These are phyloP conservation scores for Dolomedes plantarius DNA, from an alignment of 2,888 invertebrate genomes.

Conservation along the genomic window DNA sequence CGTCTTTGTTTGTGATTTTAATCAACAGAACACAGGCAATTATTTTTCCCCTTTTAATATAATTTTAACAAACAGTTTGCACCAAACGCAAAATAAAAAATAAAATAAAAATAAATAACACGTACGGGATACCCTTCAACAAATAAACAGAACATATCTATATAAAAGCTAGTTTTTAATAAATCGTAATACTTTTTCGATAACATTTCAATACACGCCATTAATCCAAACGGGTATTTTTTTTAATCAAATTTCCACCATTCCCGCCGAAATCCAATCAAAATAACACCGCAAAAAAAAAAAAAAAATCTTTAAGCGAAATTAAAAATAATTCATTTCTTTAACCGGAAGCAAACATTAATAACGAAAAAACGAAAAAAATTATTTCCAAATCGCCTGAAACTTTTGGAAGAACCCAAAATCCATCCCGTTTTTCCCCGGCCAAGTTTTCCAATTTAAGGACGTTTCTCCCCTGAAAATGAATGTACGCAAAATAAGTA, in stretches of 20 bases:
- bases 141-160: too few relatives aligned
- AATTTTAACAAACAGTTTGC: too few relatives aligned
- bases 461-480: conserved; percentile 32
- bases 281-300: neutral
- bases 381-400: neutral
- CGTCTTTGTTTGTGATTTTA: too few relatives aligned
- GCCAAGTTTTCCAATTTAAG: conserved; percentile 47
- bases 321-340: neutral
- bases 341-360: neutral
- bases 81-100: too few relatives aligned
- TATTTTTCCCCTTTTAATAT: too few relatives aligned
- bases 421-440: conserved; percentile 16
- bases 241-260: neutral
- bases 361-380: neutral
- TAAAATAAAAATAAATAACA: too few relatives aligned
- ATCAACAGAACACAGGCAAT: too few relatives aligned
- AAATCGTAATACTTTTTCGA: too few relatives aligned
- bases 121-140: too few relatives aligned
- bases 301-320: neutral
- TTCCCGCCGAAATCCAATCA: neutral
- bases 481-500: conserved; percentile 26
- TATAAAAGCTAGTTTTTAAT: too few relatives aligned
- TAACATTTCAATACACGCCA: too few relatives aligned
- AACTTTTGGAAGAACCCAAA: conserved; percentile 3
- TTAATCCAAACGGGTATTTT: neutral